phyloP scores from a whole-genome alignment of 1,140 invertebrate genomes.

The Orchesella cincta region DNA sequence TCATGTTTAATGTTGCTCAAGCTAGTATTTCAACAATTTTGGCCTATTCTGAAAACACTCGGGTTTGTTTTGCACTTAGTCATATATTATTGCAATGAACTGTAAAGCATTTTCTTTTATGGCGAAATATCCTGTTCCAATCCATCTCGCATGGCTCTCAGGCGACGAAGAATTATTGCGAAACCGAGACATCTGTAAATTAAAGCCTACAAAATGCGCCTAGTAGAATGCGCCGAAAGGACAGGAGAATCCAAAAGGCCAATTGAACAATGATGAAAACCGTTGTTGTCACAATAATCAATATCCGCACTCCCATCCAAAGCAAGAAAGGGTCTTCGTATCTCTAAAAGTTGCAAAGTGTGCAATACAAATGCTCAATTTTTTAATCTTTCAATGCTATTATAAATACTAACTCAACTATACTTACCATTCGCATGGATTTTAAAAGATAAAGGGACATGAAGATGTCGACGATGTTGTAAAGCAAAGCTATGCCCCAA shows the following conservation, averaged over 20 bases:
- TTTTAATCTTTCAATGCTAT: background rate
- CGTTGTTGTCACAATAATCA: slow-evolving; percentile 10
- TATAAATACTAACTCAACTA: background rate
- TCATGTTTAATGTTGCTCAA: background rate
- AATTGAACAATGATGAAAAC: slow-evolving; percentile 20
- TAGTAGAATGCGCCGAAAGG: no score
- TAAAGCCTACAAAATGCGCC: slow-evolving; percentile 3
- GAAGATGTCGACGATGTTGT: slow-evolving; percentile 22
- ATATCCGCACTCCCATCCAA: background rate
- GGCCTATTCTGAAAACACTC: background rate
- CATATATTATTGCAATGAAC: background rate
- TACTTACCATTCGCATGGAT: background rate
- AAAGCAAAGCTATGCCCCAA: slow-evolving; percentile 21
- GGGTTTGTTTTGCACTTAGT: background rate
- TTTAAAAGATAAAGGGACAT: slow-evolving; percentile 20
- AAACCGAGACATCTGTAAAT: background rate
- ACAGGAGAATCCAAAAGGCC: slow-evolving; percentile 1
- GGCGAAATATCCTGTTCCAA: background rate
- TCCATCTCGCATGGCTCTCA: background rate
- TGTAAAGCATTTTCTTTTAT: background rate
- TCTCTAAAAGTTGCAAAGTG: background rate
- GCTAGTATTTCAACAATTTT: background rate
- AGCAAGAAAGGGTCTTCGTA: slow-evolving; percentile 2
- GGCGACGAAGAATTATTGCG: background rate
- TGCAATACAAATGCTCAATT: no score